Evolutionary conservation across 2,888 invertebrate species (phyloP).

Genomic region (Priocnemis perturbator): DNA sequence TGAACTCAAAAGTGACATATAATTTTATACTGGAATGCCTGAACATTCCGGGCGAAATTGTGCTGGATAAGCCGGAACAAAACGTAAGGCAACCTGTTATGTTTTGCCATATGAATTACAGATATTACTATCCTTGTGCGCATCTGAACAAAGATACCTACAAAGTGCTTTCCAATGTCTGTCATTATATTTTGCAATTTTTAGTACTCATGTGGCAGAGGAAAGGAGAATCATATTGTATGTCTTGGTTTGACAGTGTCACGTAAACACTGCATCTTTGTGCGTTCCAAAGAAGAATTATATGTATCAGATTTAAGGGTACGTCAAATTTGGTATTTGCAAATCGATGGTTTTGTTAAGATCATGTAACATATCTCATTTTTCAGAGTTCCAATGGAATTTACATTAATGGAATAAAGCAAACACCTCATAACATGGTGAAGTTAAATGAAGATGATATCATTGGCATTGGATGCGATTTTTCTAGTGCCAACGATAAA

Average conservation of each 20-base stretch:
- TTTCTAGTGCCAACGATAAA: background rate
- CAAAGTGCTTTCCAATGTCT: too few relatives aligned
- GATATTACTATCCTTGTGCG: background rate
- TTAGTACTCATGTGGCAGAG: constrained; percentile 66
- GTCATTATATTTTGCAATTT: constrained; percentile 25
- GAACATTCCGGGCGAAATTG: constrained; percentile 10
- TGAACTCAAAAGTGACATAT: constrained; percentile 11
- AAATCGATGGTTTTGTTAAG: background rate
- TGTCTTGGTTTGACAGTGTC: constrained; percentile 63
- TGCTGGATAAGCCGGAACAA: constrained; percentile 27
- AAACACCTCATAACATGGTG: constrained; percentile 71
- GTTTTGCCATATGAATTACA: too few relatives aligned
- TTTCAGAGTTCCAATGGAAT: constrained; percentile 80
- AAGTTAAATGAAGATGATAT: constrained; percentile 75
- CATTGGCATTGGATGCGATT: constrained; percentile 77
- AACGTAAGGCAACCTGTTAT: constrained; percentile 22
- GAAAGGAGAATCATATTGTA: constrained; percentile 56
- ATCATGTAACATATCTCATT: background rate
- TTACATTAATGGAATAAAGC: constrained; percentile 76
- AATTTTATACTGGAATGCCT: constrained; percentile 41
- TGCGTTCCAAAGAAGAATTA: constrained; percentile 42
- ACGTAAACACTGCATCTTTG: constrained; percentile 64
- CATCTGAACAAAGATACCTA: background rate
- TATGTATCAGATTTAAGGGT: constrained; percentile 64
- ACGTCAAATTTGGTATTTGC: constrained; percentile 4